Evolutionary conservation across 2,797 vertebrate species (phyloP), one percentile per base, ranked within the genome.

Genomic region (Gymnocypris eckloni): DNA sequence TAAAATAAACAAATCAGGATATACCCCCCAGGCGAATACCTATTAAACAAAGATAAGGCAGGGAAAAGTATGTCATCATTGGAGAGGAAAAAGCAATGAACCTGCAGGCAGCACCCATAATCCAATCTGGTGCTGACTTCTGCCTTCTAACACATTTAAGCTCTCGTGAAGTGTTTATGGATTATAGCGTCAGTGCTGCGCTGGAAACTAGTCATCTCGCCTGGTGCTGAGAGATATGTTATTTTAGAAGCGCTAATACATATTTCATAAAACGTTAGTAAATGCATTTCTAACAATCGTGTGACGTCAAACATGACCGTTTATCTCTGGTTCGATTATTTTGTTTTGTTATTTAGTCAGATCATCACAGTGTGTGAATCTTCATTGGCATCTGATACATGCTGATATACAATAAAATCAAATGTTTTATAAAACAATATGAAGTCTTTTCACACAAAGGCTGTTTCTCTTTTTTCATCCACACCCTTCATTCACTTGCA

Each of bases 51-150:
- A 56, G 48, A 79, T 15, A 18, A 64, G 56, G 52, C 66, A 48
- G 28, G 66, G 39, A 59, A 85, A 89, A 87, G 80, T 89, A 88
- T 83, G 84, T 90, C 89, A 88, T 84, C 73, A 66, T 43, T 48
- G 73, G 72, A 86, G 80, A 33, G 61, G 81, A 85, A 77, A 67
- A 52, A 33, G 76, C 80, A 15, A 79, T 43, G 50, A 87, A 77
- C 78, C 73, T 86, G 82, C 79, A 75, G 77, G 61, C 78, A 78
- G 83, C 56, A 71, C 33, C 71, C 48, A 41, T 84, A 89, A 88
- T 88, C 81, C 80, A 87, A 43, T 52, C 76, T 86, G 56, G 78
- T 79, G 78, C 39, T 76, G 72, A 78, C 78, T 87, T 81, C 52
- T 77, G 82, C 82, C 72, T 81, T 86, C 85, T 43, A 71, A 72